A percentile compares a stretch with the other conserved stretches of the same genome.
These are phyloP conservation scores for Nezara viridula DNA, from an alignment of 2,888 invertebrate species.

Conservation along the genomic window DNA sequence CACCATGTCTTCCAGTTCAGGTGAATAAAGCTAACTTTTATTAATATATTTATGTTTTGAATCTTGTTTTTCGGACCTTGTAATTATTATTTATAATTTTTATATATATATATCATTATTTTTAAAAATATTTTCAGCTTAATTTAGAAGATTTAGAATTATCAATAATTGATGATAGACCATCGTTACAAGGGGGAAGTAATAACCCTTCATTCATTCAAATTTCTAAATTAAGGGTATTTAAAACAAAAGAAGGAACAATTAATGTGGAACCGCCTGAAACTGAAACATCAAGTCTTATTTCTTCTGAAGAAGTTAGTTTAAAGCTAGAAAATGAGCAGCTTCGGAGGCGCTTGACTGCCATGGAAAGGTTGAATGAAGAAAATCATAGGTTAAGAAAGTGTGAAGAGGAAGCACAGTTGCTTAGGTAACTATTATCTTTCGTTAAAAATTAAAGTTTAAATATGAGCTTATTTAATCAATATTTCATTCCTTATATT, in stretches of 20 bases:
- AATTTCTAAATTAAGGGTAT: slow-evolving; percentile 58
- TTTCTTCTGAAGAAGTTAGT: slow-evolving; percentile 62
- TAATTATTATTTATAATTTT: neutral
- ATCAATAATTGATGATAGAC: slow-evolving; percentile 86
- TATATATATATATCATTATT: neutral
- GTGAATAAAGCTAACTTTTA: slow-evolving; percentile 70
- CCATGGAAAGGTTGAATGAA: slow-evolving; percentile 75
- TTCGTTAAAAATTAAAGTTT: slow-evolving; percentile 39
- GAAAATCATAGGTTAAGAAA: slow-evolving; percentile 73
- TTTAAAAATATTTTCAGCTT: slow-evolving; percentile 72
- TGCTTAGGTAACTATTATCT: slow-evolving; percentile 70
- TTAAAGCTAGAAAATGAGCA: slow-evolving; percentile 74
- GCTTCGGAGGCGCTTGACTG: slow-evolving; percentile 74
- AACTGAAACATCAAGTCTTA: neutral
- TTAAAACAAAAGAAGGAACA: slow-evolving; percentile 61
- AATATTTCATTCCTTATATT: neutral
- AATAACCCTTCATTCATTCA: slow-evolving; percentile 58
- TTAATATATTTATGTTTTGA: neutral
- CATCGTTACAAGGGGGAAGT: slow-evolving; percentile 49
- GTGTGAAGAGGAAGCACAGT: slow-evolving; percentile 74
- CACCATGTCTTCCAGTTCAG: slow-evolving; percentile 85
- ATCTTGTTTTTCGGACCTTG: neutral
- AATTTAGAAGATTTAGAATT: slow-evolving; percentile 81
- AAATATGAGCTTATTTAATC: neutral
- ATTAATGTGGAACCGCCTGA: slow-evolving; percentile 60